Conservation (phyloP, 1,140 invertebrate genomes). For the Ips typographus region DNA sequence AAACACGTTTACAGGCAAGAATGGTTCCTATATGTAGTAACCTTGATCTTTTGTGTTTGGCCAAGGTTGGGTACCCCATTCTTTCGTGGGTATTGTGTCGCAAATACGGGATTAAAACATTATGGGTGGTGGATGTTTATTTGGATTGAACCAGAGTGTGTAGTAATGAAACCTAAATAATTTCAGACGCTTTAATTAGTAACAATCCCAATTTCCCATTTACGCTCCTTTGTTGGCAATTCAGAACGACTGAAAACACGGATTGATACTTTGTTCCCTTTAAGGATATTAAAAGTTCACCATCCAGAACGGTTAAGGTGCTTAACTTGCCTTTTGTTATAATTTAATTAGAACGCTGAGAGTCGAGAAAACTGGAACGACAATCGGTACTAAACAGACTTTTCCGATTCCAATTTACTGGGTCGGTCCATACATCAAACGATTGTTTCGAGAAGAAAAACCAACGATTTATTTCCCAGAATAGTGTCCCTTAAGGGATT, state of each 20-base stretch:
- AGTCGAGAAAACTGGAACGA: no score
- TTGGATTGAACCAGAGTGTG: neutral
- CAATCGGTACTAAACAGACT: no score
- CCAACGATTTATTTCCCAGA: no score
- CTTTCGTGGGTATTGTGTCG: conserved; percentile 12
- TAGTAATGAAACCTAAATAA: neutral
- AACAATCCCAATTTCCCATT: neutral
- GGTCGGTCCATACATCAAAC: no score
- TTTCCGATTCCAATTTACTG: no score
- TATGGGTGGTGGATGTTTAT: conserved; percentile 9
- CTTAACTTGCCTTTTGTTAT: no score
- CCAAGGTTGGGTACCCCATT: neutral
- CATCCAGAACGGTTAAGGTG: no score
- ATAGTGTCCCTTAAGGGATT: no score
- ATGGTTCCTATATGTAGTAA: conserved; percentile 9
- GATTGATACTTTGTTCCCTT: no score
- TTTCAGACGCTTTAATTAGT: neutral
- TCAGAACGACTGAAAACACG: neutral
- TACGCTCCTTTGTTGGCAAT: neutral
- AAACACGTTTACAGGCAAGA: conserved; percentile 5
- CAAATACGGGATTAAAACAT: conserved; percentile 15
- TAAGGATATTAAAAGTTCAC: no score
- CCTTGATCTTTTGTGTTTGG: conserved; percentile 18
- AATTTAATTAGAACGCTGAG: no score
- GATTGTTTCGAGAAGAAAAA: no score